These are phyloP conservation scores for Chondrilla cf. caribensis DNA, from an alignment of 37 sponge, comb jelly and placozoan species.

Conservation along the genomic window DNA sequence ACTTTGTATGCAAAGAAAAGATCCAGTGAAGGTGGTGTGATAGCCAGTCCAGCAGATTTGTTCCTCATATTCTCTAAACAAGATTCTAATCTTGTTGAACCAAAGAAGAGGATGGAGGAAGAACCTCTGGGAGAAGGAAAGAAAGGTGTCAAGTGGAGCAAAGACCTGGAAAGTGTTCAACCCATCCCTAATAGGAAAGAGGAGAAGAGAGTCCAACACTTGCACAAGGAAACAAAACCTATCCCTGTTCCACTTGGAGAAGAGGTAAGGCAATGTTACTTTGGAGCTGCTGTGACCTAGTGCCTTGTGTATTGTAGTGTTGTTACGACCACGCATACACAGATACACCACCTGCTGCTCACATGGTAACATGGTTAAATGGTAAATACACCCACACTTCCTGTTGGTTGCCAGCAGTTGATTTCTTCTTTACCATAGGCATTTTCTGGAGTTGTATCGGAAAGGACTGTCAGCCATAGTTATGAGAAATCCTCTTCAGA, in stretches of 20 bases:
- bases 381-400: neutral
- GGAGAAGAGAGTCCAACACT: neutral
- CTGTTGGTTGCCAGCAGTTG: neutral
- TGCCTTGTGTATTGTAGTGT: too few relatives aligned
- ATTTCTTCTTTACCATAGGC: slow-evolving; percentile 22
- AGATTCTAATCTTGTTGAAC: neutral
- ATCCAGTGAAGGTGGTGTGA: too few relatives aligned
- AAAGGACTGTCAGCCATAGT: neutral
- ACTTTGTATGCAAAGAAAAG: too few relatives aligned
- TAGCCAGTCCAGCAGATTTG: too few relatives aligned
- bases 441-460: slow-evolving; percentile 61
- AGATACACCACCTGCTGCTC: too few relatives aligned
- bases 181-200: neutral
- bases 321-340: too few relatives aligned
- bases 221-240: neutral
- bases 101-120: neutral
- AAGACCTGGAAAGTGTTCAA: neutral
- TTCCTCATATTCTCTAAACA: too few relatives aligned
- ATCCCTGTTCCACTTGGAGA: neutral
- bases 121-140: neutral
- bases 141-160: slow-evolving; percentile 26
- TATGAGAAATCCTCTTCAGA: too few relatives aligned
- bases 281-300: too few relatives aligned
- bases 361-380: too few relatives aligned
- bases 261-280: too few relatives aligned